Percentiles rank a stretch among this genome's conserved stretches.
phyloP scores from a whole-genome alignment of 2,113 vertebrate genomes.

The Origma solitaria region DNA sequence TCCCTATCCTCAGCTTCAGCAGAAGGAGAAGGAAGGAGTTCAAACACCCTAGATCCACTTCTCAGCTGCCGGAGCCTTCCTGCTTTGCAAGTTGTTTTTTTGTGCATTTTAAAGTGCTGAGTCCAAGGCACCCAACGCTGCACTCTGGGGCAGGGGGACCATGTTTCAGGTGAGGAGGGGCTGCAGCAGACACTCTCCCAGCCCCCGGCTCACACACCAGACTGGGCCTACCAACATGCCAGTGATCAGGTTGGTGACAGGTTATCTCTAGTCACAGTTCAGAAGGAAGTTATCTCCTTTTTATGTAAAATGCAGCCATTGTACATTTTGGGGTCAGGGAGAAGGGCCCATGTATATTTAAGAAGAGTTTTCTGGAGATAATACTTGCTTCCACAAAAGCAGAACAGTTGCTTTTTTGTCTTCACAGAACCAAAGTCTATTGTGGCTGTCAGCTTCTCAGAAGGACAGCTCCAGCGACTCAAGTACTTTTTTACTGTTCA shows the following conservation, averaged over 20 bases:
- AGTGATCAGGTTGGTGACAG: not conserved
- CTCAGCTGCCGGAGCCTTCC: not conserved
- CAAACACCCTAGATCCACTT: not conserved
- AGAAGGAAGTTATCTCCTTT: not conserved
- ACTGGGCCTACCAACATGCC: not conserved
- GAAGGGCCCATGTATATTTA: not conserved
- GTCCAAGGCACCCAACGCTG: not conserved
- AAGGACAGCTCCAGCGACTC: not conserved
- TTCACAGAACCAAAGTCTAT: not conserved
- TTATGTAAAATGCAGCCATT: not conserved
- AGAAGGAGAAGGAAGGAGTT: not conserved
- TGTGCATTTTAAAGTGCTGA: not conserved
- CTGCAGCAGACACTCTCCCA: not conserved
- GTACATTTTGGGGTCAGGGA: not conserved
- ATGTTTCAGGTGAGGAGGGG: not conserved
- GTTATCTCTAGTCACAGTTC: not conserved
- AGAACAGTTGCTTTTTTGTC: slow-evolving; percentile 47
- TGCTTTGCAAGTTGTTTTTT: not conserved
- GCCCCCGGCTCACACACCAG: rapidly evolving
- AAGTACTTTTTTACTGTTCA: not conserved
- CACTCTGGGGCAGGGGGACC: not conserved
- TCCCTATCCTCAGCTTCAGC: not conserved
- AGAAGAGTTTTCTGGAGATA: slow-evolving; percentile 13
- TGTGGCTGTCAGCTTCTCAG: not conserved
- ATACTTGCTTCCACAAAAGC: not conserved